Percentiles rank a stretch among this genome's conserved stretches.
These are phyloP conservation scores for Autographa gamma DNA, from an alignment of 2,888 invertebrate genomes.

Conservation along the genomic window DNA sequence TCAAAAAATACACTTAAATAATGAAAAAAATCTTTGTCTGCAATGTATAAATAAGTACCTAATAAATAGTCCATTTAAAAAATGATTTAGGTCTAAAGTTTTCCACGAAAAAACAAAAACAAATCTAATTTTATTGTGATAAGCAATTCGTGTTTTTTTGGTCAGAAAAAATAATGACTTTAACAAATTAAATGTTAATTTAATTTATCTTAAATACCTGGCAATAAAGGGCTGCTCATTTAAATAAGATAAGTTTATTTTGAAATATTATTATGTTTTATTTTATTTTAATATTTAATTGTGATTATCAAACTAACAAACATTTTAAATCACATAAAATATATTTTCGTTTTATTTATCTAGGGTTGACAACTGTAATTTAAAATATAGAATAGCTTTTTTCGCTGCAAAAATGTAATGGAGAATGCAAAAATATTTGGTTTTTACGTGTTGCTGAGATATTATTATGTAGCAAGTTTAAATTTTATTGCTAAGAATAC, in stretches of 20 bases:
- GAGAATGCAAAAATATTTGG: slow-evolving; percentile 16
- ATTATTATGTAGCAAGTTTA: neutral
- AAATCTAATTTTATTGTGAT: neutral
- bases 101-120: no score
- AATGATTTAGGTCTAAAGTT: no score
- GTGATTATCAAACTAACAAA: neutral
- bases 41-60: no score
- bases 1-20: no score
- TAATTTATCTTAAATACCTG: slow-evolving; percentile 8
- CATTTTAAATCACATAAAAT: neutral
- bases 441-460: neutral
- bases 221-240: neutral
- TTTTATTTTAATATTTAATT: neutral
- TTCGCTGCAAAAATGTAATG: neutral
- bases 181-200: no score
- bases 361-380: neutral
- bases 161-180: no score
- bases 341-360: neutral
- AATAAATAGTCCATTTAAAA: no score
- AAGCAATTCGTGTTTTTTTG: no score
- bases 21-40: no score
- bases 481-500: neutral
- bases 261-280: neutral
- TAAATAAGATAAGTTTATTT: neutral
- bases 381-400: neutral